phyloP scores from a whole-genome alignment of 2,888 invertebrate species.

The Tenthredo notha region DNA sequence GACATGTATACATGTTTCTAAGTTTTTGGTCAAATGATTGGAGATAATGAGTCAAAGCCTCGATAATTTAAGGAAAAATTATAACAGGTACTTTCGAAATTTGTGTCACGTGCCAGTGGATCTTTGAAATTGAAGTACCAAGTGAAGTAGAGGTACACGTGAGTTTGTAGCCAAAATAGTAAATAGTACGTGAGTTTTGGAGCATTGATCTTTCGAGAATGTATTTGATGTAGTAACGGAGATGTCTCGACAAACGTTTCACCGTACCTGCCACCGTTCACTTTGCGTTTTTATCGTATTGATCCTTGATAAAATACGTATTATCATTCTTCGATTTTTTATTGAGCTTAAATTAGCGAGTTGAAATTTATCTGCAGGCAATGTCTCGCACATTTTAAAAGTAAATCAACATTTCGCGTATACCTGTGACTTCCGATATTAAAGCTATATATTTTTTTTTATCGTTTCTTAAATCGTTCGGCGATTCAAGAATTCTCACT shows the following conservation, averaged over 20 bases:
- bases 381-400: constrained; percentile 19
- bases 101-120: neutral
- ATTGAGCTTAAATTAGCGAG: constrained; percentile 42
- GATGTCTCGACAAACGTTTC: constrained; percentile 67
- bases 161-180: constrained; percentile 18
- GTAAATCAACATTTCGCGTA: neutral
- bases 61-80: neutral
- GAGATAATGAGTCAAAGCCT: neutral
- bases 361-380: neutral
- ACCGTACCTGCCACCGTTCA: constrained; percentile 70
- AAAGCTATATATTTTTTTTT: neutral
- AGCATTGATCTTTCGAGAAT: constrained; percentile 71
- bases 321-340: constrained; percentile 44
- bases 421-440: neutral
- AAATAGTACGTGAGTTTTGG: constrained; percentile 10
- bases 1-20: too few species aligned
- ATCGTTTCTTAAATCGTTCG: neutral
- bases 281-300: constrained; percentile 68
- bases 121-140: neutral
- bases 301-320: constrained; percentile 60
- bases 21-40: neutral
- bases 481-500: neutral
- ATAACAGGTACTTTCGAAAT: neutral
- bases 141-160: neutral
- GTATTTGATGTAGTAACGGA: constrained; percentile 59